phyloP scores from a whole-genome alignment of 2,113 vertebrate species.

The Osmerus mordax region DNA sequence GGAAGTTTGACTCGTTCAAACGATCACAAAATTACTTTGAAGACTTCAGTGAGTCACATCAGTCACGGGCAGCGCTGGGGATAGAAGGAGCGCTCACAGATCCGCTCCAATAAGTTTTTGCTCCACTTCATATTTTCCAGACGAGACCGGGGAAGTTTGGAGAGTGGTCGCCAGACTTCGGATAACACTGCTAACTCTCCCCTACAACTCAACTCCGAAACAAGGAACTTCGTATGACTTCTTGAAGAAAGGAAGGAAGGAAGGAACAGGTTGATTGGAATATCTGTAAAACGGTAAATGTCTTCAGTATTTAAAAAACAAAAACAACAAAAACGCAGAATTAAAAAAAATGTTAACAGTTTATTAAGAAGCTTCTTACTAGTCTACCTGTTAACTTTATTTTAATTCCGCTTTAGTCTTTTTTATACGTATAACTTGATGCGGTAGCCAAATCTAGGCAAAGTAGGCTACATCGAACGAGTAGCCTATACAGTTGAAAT shows the following conservation, averaged over 20 bases:
- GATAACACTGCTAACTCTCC: neutral
- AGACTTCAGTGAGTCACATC: too few relatives aligned
- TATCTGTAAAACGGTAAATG: too few relatives aligned
- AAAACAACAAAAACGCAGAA: neutral
- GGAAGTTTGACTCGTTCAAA: too few relatives aligned
- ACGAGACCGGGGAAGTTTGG: slow-evolving; percentile 17
- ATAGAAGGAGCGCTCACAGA: neutral
- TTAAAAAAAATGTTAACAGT: neutral
- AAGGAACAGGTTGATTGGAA: too few relatives aligned
- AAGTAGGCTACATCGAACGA: too few relatives aligned
- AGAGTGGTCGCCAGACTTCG: slow-evolving; percentile 4
- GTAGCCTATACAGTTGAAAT: too few relatives aligned
- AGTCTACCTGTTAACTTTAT: neutral
- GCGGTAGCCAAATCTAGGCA: too few relatives aligned
- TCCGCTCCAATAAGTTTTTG: neutral
- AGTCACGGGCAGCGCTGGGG: neutral
- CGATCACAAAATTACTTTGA: too few relatives aligned
- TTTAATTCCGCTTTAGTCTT: neutral
- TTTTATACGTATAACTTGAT: neutral
- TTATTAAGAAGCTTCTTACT: neutral
- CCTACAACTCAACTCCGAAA: slow-evolving; percentile 37
- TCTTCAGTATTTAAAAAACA: too few relatives aligned
- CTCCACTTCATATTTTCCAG: slow-evolving; percentile 52
- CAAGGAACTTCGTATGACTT: neutral
- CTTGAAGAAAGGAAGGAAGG: neutral